These are phyloP conservation scores for Melanocharis versteri DNA, from an alignment of 2,113 vertebrate species.

Conservation along the genomic window DNA sequence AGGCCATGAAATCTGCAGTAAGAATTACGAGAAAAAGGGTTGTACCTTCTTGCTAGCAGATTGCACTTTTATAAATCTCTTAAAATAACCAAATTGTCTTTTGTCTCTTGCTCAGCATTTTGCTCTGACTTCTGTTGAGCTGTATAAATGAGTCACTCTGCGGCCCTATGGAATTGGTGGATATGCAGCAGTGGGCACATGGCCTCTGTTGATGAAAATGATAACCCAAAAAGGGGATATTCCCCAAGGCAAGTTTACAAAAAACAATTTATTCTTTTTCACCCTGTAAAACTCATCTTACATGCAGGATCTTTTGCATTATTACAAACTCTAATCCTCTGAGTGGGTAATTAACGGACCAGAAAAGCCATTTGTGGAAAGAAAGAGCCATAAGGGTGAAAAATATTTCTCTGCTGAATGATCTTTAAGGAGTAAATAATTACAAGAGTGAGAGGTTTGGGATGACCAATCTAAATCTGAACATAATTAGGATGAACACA, in stretches of 20 bases:
- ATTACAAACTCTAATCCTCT: conserved; percentile 75
- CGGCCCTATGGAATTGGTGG: conserved; percentile 41
- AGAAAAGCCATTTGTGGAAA: conserved; percentile 78
- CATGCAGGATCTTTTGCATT: conserved; percentile 66
- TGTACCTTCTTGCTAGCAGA: background rate
- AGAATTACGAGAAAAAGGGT: background rate
- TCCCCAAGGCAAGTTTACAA: conserved; percentile 56
- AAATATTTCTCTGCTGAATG: conserved; percentile 75
- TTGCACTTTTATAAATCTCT: background rate
- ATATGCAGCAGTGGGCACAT: background rate
- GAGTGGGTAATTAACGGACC: conserved; percentile 79
- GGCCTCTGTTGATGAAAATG: conserved; percentile 43
- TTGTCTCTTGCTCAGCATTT: conserved; percentile 54
- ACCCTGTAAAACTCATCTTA: conserved; percentile 70
- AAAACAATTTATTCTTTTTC: conserved; percentile 62
- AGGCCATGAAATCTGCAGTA: background rate
- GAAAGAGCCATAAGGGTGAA: conserved; percentile 75
- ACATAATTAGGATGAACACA: conserved; percentile 75
- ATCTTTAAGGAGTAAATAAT: conserved; percentile 85
- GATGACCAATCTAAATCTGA: conserved; percentile 78
- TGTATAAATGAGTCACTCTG: conserved; percentile 55
- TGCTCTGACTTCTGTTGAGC: conserved; percentile 54
- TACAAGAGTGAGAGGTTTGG: conserved; percentile 74
- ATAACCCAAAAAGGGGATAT: conserved; percentile 37
- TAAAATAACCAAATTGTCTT: conserved; percentile 32